Conservation (phyloP, 2,113 vertebrate species). For the Enhydra lutris region DNA sequence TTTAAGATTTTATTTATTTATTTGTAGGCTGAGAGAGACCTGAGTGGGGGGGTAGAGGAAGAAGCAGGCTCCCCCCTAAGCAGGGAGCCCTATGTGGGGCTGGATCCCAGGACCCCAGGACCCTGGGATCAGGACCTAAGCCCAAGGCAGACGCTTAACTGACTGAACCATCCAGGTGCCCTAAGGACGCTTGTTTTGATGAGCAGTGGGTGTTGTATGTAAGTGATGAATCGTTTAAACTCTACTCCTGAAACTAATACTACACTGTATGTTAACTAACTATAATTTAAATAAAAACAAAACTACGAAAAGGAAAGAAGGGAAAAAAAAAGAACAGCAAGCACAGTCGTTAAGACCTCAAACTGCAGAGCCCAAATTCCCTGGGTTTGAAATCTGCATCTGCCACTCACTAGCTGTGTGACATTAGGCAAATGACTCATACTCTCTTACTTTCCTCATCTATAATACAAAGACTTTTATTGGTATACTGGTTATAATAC, state of each 20-base stretch:
- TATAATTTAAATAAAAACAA: not conserved
- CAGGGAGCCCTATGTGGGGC: no score
- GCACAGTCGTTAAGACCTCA: not conserved
- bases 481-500: not conserved
- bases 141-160: no score
- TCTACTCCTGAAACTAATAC: not conserved
- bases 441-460: not conserved
- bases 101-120: no score
- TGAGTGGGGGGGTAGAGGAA: no score
- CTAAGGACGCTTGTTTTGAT: not conserved
- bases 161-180: no score
- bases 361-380: not conserved
- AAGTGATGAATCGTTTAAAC: not conserved
- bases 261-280: not conserved
- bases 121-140: no score
- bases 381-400: not conserved
- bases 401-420: not conserved
- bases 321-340: not conserved
- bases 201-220: not conserved
- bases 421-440: not conserved
- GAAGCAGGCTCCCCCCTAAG: no score
- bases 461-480: not conserved
- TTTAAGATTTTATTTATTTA: no score
- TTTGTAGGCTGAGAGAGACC: no score
- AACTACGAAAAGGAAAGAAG: not conserved